Percentiles rank a stretch among this genome's conserved stretches.
These are phyloP conservation scores for Cacatua alba DNA, from an alignment of 2,113 vertebrate species.

Conservation along the genomic window DNA sequence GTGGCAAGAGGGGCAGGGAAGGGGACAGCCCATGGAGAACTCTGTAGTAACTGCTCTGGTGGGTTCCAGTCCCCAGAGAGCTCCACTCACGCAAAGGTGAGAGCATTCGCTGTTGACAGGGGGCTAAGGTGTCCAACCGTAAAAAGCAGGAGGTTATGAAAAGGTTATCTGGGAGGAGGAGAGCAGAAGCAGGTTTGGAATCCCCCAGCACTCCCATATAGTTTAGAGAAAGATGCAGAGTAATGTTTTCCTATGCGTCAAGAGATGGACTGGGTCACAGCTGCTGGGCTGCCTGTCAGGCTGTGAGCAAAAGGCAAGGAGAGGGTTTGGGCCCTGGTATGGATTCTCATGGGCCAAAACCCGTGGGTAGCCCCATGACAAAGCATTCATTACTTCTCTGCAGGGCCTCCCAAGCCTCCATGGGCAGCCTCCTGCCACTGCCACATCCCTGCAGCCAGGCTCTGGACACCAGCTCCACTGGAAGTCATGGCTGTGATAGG, in stretches of 20 bases:
- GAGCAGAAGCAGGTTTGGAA: not conserved
- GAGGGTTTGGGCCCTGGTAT: not conserved
- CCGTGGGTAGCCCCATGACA: not conserved
- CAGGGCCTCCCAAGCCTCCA: not conserved
- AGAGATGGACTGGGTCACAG: not conserved
- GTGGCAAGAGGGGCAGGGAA: not conserved
- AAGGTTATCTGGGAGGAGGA: not conserved
- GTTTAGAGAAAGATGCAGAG: not conserved
- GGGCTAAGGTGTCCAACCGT: not conserved
- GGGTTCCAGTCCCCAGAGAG: not conserved
- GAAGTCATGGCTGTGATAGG: rapidly evolving
- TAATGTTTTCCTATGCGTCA: not conserved
- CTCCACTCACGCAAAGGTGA: not conserved
- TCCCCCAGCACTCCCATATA: not conserved
- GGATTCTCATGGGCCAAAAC: not conserved
- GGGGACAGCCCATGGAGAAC: not conserved
- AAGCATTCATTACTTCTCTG: not conserved
- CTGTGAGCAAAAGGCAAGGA: not conserved
- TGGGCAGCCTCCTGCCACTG: not conserved
- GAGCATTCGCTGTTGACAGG: not conserved
- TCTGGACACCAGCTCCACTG: not conserved
- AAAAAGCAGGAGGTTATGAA: not conserved
- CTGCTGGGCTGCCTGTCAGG: not conserved
- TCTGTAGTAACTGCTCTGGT: not conserved
- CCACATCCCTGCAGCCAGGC: not conserved